Evolutionary conservation across 2,797 vertebrate genomes (phyloP), one percentile per base, ranked within the genome.

Genomic region (Melopsittacus undulatus): DNA sequence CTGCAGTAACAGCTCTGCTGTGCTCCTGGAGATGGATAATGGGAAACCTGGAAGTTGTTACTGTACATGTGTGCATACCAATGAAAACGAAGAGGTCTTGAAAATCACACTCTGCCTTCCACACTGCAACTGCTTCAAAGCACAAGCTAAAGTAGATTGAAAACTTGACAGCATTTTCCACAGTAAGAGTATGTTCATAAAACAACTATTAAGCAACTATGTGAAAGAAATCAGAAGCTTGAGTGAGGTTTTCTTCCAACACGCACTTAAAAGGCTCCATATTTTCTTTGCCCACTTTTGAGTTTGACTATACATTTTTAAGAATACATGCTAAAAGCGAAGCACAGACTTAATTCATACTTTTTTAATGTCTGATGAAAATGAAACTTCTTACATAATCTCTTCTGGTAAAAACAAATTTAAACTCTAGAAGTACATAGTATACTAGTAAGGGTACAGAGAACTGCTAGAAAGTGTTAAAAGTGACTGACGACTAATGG

Each of bases 401-500:
- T 77, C 45, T 75, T 88, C 18, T 23, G 23, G 56, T 19, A 48
- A 79, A 92, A 74, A 18, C 8, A 22, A 74, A 69, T 24, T 45
- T 68, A 75, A 91, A 72, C 13, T 84, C 61, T n/a, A 34, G 38
- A 72, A 87, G 32, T 52, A 79, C 21, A 13, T 1, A 67, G 29
- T 2, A 8, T 42, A 38, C 64, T 78, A 79, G 30, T 18, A 59
- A 36, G 43, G 27, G 63, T 49, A 63, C 9, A 59, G 21, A 26
- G 34, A 72, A 91, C 79, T 72, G 67, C 69, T 54, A 83, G 74
- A 43, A 96, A 87, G 92, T 86, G 95, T 94, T 97, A 96, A 90
- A 89, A 83, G 67, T 79, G 84, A 95, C 66, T 48, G 80, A 77
- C 43, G 91, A 89, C 70, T 95, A 93, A 98, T 91, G 83, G 91